Percentiles rank a stretch among this genome's conserved stretches.
Evolutionary conservation across 2,888 invertebrate species (phyloP).

Genomic region (Dasypogon diadema): DNA sequence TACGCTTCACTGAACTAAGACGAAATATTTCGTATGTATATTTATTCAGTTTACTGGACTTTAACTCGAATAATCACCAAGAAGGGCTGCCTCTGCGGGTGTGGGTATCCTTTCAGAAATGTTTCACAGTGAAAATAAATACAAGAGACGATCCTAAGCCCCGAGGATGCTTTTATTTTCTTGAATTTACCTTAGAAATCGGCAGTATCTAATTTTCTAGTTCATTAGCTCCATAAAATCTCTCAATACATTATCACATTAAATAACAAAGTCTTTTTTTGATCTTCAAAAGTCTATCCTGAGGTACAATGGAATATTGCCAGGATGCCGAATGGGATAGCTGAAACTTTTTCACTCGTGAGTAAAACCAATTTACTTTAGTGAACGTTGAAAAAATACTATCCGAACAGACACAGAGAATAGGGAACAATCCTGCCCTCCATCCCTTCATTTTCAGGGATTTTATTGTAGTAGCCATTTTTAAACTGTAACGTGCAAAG

Average conservation of each 20-base stretch:
- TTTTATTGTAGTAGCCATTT: background rate
- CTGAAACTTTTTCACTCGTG: background rate
- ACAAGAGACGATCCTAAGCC: no score
- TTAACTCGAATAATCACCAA: no score
- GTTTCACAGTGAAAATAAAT: no score
- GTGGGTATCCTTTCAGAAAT: no score
- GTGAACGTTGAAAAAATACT: background rate
- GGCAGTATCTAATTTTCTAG: background rate
- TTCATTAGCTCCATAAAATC: slow-evolving; percentile 8
- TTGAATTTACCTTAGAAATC: background rate
- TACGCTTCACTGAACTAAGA: no score
- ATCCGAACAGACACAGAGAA: background rate
- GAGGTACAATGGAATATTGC: background rate
- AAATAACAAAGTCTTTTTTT: background rate
- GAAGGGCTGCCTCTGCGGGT: no score
- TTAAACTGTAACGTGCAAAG: background rate
- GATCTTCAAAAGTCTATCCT: background rate
- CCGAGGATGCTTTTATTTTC: no score
- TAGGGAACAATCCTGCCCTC: background rate
- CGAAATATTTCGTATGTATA: no score
- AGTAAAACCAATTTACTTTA: background rate
- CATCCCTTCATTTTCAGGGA: background rate
- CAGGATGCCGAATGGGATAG: background rate
- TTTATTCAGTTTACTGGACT: no score
- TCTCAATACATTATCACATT: background rate